Evolutionary conservation across 2,888 invertebrate species (phyloP).

Genomic region (Ptilodon capucinus): DNA sequence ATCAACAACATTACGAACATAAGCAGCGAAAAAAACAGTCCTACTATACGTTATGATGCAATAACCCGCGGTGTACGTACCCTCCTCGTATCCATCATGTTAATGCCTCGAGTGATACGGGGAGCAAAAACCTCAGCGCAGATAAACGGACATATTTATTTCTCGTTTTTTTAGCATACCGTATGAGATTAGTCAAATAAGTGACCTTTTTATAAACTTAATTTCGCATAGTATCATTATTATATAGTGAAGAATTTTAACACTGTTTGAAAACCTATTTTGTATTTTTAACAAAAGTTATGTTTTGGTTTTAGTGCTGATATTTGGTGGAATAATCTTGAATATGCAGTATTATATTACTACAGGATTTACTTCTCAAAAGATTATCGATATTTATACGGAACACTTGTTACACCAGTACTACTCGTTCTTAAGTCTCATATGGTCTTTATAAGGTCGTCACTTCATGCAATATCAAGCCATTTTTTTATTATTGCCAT

Average conservation of each 20-base stretch:
- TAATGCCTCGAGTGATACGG: background rate
- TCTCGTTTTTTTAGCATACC: constrained; percentile 2
- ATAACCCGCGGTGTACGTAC: constrained; percentile 6
- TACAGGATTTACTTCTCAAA: too few relatives aligned
- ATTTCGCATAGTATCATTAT: too few relatives aligned
- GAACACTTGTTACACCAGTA: background rate
- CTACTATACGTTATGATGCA: background rate
- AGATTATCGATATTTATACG: too few relatives aligned
- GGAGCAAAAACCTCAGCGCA: background rate
- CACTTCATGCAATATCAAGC: background rate
- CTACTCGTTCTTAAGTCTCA: background rate
- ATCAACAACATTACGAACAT: constrained; percentile 3
- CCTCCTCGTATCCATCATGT: background rate
- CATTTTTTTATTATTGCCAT: background rate
- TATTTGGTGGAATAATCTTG: too few relatives aligned
- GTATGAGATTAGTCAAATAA: background rate
- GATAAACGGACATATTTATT: constrained; percentile 8
- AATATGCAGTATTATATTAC: too few relatives aligned
- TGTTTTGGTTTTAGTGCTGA: too few relatives aligned
- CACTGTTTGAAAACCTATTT: too few relatives aligned
- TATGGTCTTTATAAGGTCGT: background rate
- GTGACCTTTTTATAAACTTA: too few relatives aligned
- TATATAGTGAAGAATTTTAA: too few relatives aligned
- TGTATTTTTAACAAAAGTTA: too few relatives aligned
- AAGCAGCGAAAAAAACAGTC: background rate